Evolutionary conservation across 2,113 vertebrate genomes (phyloP).

Genomic region (Urocynchramus pylzowi): DNA sequence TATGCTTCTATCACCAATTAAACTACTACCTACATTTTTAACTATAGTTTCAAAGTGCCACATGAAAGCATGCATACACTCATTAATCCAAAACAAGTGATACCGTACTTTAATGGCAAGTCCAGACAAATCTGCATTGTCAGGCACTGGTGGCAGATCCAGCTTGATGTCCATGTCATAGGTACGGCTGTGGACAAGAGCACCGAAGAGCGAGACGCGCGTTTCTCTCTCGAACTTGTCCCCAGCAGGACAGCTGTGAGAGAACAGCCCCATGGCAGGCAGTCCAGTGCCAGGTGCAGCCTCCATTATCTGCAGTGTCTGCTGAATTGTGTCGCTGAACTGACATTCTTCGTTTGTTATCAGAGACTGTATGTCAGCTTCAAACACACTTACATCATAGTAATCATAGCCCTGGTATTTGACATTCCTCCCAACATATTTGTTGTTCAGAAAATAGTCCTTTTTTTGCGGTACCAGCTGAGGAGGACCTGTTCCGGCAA

Average conservation of each 20-base stretch:
- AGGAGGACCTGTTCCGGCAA: slow-evolving; percentile 86
- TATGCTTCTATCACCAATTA: neutral
- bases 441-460: slow-evolving; percentile 84
- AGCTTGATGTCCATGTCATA: slow-evolving; percentile 89
- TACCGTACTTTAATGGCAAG: slow-evolving; percentile 86
- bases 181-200: slow-evolving; percentile 87
- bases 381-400: slow-evolving; percentile 80
- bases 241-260: slow-evolving; percentile 49
- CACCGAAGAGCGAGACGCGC: slow-evolving; percentile 87
- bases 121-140: slow-evolving; percentile 87
- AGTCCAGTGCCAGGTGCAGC: slow-evolving; percentile 86
- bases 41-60: neutral
- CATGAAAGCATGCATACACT: neutral
- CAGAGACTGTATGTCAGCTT: slow-evolving; percentile 80
- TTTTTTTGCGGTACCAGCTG: slow-evolving; percentile 75
- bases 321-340: slow-evolving; percentile 72
- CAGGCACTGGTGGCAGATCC: slow-evolving; percentile 89
- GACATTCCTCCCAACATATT: slow-evolving; percentile 77
- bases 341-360: slow-evolving; percentile 81
- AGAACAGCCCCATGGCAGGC: slow-evolving; percentile 73
- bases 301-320: slow-evolving; percentile 83
- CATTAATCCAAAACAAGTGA: neutral
- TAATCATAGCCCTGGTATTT: slow-evolving; percentile 85
- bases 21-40: neutral
- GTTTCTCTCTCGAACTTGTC: slow-evolving; percentile 91